Evolutionary conservation across 2,888 invertebrate species (phyloP).

Genomic region (Mimachlamys varia): DNA sequence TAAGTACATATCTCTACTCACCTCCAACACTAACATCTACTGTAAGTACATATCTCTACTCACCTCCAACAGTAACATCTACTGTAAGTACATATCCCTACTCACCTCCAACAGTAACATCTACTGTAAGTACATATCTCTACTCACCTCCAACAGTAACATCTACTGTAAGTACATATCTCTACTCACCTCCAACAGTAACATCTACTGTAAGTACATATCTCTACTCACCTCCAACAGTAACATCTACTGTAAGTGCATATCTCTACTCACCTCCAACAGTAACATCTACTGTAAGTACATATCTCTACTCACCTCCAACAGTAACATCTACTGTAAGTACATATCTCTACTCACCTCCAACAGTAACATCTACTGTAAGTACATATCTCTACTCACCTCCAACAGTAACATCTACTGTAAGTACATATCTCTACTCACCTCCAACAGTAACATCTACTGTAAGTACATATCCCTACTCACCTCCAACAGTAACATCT

Average conservation of each 20-base stretch:
- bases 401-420: conserved; percentile 85
- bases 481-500: conserved; percentile 85
- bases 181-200: conserved; percentile 86
- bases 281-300: conserved; percentile 83
- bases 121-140: too few relatives aligned
- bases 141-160: conserved; percentile 86
- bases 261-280: conserved; percentile 87
- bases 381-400: conserved; percentile 87
- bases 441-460: conserved; percentile 85
- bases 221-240: conserved; percentile 87
- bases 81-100: too few relatives aligned
- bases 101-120: conserved; percentile 85
- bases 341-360: conserved; percentile 88
- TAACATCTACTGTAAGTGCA: too few relatives aligned
- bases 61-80: conserved; percentile 85
- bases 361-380: conserved; percentile 84
- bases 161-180: too few relatives aligned
- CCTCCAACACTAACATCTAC: conserved; percentile 85
- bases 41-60: conserved; percentile 88
- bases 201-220: too few relatives aligned
- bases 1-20: conserved; percentile 88
- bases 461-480: conserved; percentile 88
- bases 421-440: conserved; percentile 88
- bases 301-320: conserved; percentile 87
- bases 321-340: conserved; percentile 84